Evolutionary conservation across 1,140 invertebrate species (phyloP).

Genomic region (Pentalonia nigronervosa): DNA sequence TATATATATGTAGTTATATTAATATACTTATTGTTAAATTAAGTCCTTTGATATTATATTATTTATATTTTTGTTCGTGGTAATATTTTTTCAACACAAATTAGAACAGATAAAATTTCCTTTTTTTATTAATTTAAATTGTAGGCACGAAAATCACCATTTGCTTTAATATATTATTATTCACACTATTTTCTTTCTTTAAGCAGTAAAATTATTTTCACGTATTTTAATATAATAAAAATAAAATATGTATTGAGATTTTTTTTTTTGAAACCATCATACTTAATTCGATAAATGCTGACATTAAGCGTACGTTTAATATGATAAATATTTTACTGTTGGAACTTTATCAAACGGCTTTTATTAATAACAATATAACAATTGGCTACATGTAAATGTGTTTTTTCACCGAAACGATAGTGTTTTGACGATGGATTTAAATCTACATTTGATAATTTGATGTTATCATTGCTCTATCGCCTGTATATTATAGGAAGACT

Average conservation of each 20-base stretch:
- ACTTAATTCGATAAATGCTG: constrained; percentile 29
- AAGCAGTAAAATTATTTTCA: neutral
- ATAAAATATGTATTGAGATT: constrained; percentile 13
- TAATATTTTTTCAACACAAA: neutral
- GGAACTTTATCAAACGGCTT: neutral
- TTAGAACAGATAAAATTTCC: constrained; percentile 1
- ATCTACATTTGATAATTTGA: neutral
- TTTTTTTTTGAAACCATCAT: neutral
- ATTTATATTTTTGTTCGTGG: neutral
- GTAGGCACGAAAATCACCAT: neutral
- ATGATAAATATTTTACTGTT: neutral
- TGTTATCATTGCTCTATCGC: neutral
- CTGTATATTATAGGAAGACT: neutral
- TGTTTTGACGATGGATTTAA: neutral
- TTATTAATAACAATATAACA: neutral
- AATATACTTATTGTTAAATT: neutral
- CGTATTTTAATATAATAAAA: constrained; percentile 5
- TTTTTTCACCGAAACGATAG: neutral
- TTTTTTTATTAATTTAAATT: neutral
- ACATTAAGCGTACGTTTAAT: constrained; percentile 19
- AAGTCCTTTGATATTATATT: neutral
- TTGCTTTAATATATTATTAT: neutral
- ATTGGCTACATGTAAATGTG: neutral
- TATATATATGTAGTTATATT: neutral
- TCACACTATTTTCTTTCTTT: neutral